Evolutionary conservation across 2,888 invertebrate species (phyloP).

Genomic region (Herminia tarsipennalis): DNA sequence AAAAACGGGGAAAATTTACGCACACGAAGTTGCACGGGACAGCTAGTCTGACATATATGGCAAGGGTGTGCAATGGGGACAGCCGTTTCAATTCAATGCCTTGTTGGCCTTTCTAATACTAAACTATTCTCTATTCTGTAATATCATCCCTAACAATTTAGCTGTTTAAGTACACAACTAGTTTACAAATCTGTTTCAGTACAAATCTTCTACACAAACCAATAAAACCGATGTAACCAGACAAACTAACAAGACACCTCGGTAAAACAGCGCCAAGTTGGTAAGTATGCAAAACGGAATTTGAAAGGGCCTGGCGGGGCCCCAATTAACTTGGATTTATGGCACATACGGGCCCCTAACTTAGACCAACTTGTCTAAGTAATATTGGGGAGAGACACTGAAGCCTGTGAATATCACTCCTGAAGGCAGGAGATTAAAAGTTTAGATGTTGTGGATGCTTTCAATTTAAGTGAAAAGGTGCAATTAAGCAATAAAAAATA

Average conservation of each 20-base stretch:
- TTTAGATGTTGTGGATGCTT: background rate
- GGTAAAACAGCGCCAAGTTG: constrained; percentile 3
- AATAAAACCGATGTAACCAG: background rate
- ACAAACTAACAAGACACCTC: constrained; percentile 4
- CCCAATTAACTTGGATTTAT: constrained; percentile 51
- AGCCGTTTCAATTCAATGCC: too few relatives aligned
- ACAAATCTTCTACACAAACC: too few relatives aligned
- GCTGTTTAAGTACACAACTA: too few relatives aligned
- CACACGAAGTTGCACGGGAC: too few relatives aligned
- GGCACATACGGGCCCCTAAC: constrained; percentile 24
- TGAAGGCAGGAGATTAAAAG: constrained; percentile 4
- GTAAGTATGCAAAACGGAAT: constrained; percentile 31
- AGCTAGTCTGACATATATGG: too few relatives aligned
- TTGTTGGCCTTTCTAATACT: too few relatives aligned
- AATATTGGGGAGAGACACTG: constrained; percentile 18
- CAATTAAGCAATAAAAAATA: too few relatives aligned
- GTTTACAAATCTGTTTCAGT: too few relatives aligned
- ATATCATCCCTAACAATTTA: too few relatives aligned
- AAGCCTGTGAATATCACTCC: background rate
- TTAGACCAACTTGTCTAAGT: constrained; percentile 29
- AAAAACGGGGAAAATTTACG: too few relatives aligned
- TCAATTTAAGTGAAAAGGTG: background rate
- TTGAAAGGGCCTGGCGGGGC: constrained; percentile 27
- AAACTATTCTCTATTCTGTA: too few relatives aligned
- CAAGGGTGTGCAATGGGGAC: too few relatives aligned